Base-by-base conservation (phyloP, 2,888 invertebrate genomes). In the Cabera pusaria region DNA sequence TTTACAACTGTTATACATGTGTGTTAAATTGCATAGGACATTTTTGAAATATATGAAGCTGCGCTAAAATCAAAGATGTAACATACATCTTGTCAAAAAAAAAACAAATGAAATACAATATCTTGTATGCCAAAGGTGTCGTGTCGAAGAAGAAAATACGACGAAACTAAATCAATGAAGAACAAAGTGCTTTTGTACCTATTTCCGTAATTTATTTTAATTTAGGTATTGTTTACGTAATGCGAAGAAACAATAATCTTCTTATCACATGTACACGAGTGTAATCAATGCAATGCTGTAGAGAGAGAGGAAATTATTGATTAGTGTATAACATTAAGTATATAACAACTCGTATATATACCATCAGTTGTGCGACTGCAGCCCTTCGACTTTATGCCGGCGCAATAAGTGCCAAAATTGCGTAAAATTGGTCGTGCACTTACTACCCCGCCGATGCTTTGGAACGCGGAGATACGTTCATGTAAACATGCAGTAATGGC, bases 221-320 rank as follows among this genome's bases (percentile, higher is more conserved):
- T n/a, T n/a, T 39, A 16, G 20, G 25, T 25, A 27, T 19, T 17
- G 25, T 26, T 21, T 25, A 24, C 8, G 21, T 20, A 21, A 6
- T 27, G 10, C 8, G 7, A 20, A 21, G 21, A 22, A 8, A 21
- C 27, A 27, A 21, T 26, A 35, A 29, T 41, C 20, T 11, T 12
- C 27, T 19, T 32, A 32, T 32, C 23, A 23, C 11, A 36, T 33
- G 23, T 28, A 25, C 21, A 24, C 18, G 9, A 25, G 6, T 8
- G 28, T 27, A 37, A 32, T 42, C 42, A 33, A 37, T 28, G 33
- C 32, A 33, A 9, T 32, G 35, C 42, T 20, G 16, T 20, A 16
- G 43, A 40, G 19, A 29, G 31, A n/a, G 4, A 35, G 41, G 35
- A 41, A 31, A 26, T 34, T 34, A 40, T 29, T 29, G 40, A 41